Evolutionary conservation across 2,797 vertebrate species (phyloP).

Genomic region (Apodemus agrarius): DNA sequence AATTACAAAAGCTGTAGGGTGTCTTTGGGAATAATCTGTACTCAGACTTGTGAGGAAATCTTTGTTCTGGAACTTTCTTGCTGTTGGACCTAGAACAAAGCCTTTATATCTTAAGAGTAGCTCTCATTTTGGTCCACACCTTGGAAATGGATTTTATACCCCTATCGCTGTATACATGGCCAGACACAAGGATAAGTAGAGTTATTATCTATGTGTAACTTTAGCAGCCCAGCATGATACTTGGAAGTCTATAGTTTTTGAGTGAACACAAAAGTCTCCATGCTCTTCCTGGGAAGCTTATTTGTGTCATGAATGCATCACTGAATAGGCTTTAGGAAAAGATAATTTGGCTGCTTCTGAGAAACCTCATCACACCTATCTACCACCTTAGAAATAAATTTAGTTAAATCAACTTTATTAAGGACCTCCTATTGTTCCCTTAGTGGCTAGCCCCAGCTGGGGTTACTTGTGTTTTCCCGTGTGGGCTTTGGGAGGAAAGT

Average conservation of each 20-base stretch:
- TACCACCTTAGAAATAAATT: conserved; percentile 60
- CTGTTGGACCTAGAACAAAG: background rate
- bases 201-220: background rate
- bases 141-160: background rate
- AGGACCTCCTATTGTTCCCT: background rate
- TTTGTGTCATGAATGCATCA: conserved; percentile 32
- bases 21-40: conserved; percentile 3
- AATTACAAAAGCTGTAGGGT: background rate
- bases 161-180: background rate
- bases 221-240: background rate
- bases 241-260: background rate
- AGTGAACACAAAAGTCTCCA: background rate
- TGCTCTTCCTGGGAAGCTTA: background rate
- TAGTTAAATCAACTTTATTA: conserved; percentile 51
- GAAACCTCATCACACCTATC: conserved; percentile 16
- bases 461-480: background rate
- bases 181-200: background rate
- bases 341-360: conserved; percentile 52
- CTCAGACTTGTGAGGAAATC: background rate
- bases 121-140: background rate
- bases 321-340: conserved; percentile 14
- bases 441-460: background rate
- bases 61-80: background rate
- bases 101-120: background rate
- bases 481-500: background rate